Base-by-base conservation (phyloP, 1,140 invertebrate genomes). In the Heterodera schachtii region DNA sequence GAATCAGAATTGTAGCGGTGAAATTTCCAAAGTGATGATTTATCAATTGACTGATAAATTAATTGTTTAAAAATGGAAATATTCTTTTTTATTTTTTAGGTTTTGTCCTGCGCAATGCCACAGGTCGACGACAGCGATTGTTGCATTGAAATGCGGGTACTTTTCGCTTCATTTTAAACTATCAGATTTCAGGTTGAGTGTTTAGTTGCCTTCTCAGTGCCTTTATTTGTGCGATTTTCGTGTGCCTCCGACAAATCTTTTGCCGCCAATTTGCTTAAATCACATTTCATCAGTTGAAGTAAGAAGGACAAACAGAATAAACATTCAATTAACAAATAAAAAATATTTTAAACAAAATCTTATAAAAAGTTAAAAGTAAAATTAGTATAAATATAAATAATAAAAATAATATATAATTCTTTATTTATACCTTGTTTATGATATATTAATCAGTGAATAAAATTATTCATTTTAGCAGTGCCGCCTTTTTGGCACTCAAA, bases 151-250 rank as follows among this genome's bases (percentile, higher is more conserved):
- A 78, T 69, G 49, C 46, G 66, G n/a, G 77, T 78, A 70, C 5
- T 67, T 9, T 44, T 11, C 49, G 6, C 49, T 11, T 52, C 49
- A 52, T 52, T 52, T 52, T 6, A 52, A 52, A 11, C 49, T 52
- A 21, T 64, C 60, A 75, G 46, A 77, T n/a, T 21, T 60, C 11
- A 8, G 49, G 6, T 52, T 52, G 6, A 8, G 41, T 70, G 9
- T 71, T 78, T 11, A 78, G 77, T 16, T 78, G n/a, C 77, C 77
- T 6, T 31, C 64, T 19, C 57, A 78, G 49, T 78, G 77, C 70
- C 64, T 78, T 78, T 78, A 78, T 64, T 46, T 78, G 46, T 78
- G 77, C 44, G 77, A 78, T 78, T 44, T 64, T 41, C 77, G 49
- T 13, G 47, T 19, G 9, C 70, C 31, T 69, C 64, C 77, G 16